Conservation (phyloP, 2,888 invertebrate genomes). For the Arctia plantaginis region DNA sequence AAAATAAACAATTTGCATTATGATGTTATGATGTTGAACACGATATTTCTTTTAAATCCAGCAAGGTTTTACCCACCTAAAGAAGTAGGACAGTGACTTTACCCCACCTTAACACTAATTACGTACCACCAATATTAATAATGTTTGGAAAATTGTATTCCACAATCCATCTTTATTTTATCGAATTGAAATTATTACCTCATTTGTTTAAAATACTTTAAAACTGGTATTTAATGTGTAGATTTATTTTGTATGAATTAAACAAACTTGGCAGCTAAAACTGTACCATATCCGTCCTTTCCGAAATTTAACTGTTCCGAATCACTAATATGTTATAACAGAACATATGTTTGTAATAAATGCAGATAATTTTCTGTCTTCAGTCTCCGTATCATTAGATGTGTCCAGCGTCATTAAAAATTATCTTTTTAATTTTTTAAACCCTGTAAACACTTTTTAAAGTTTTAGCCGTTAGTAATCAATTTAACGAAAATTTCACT, state of each 20-base stretch:
- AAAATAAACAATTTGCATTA: not conserved
- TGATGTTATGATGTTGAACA: not conserved
- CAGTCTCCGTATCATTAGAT: not conserved
- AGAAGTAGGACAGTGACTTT: too few species aligned
- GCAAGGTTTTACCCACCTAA: too few species aligned
- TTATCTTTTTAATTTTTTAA: not conserved
- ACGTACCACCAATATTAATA: not conserved
- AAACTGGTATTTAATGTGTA: not conserved
- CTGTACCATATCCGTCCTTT: slow-evolving; percentile 41
- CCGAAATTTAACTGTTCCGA: slow-evolving; percentile 18
- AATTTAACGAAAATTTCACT: too few species aligned
- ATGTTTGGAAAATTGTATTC: not conserved
- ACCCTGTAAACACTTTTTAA: too few species aligned
- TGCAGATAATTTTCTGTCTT: not conserved
- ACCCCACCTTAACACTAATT: not conserved
- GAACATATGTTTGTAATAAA: not conserved
- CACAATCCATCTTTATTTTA: not conserved
- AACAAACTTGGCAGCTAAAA: slow-evolving; percentile 22
- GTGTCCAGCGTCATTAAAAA: not conserved
- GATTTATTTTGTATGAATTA: not conserved
- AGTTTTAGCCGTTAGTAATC: not conserved
- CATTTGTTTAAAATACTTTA: not conserved
- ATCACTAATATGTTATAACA: not conserved
- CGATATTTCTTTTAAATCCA: too few species aligned
- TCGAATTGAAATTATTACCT: not conserved